Percentiles rank a stretch among this genome's conserved stretches.
Conservation (phyloP, 2,797 vertebrate genomes). For the Allobates femoralis region DNA sequence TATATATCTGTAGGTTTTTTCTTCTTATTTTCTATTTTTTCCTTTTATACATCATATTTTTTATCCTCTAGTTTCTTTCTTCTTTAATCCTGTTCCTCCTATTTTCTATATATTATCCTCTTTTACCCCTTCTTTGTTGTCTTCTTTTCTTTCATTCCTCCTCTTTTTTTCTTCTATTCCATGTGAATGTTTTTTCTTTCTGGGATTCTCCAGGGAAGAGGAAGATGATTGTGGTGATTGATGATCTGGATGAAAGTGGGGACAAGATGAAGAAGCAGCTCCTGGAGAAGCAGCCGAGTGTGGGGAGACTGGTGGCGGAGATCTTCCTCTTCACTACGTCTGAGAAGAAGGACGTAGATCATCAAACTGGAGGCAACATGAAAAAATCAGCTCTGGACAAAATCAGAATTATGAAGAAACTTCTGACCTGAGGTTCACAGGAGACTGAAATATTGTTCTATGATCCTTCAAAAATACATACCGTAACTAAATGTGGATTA, state of each 20-base stretch:
- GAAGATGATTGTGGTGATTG: slow-evolving; percentile 20
- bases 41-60: background rate
- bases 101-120: background rate
- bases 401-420: background rate
- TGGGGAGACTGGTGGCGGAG: background rate
- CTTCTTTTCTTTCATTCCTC: background rate
- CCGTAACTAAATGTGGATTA: background rate
- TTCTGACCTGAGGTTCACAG: background rate
- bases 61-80: background rate
- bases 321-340: background rate
- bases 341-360: background rate
- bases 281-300: background rate
- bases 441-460: background rate
- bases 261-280: background rate
- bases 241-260: slow-evolving; percentile 4
- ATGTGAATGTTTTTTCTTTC: background rate
- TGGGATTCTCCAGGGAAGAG: background rate
- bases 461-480: background rate
- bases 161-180: background rate
- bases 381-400: background rate
- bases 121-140: background rate
- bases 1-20: background rate
- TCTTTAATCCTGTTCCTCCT: background rate
- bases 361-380: background rate
- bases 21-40: background rate